These are phyloP conservation scores for Sinosuthora webbiana DNA, from an alignment of 2,113 vertebrate species.

Conservation along the genomic window DNA sequence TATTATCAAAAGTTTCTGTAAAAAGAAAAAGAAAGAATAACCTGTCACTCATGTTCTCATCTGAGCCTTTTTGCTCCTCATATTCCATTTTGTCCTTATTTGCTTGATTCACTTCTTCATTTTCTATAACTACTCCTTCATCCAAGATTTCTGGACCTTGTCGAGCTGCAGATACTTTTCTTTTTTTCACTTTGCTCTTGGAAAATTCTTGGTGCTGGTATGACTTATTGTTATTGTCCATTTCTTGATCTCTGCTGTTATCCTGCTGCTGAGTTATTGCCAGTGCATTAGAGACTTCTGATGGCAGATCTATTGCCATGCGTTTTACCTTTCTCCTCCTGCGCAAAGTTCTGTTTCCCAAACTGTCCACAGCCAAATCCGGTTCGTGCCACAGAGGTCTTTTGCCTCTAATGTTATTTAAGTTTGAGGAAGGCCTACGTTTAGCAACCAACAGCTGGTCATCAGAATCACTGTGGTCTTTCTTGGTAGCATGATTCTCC, in stretches of 20 bases:
- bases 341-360: constrained; percentile 86
- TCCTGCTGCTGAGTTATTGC: constrained; percentile 79
- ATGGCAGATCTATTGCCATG: constrained; percentile 91
- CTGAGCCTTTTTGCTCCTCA: constrained; percentile 93
- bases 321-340: constrained; percentile 93
- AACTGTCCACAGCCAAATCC: constrained; percentile 78
- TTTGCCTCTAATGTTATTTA: constrained; percentile 80
- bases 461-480: constrained; percentile 93
- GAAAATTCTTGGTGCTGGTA: constrained; percentile 72
- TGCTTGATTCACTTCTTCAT: constrained; percentile 72
- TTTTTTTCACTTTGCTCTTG: constrained; percentile 90
- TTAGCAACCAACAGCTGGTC: constrained; percentile 89
- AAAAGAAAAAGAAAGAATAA: constrained; percentile 73
- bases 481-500: constrained; percentile 77
- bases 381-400: constrained; percentile 79
- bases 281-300: constrained; percentile 79
- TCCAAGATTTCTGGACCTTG: constrained; percentile 80
- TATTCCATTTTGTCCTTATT: constrained; percentile 96
- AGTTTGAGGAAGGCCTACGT: constrained; percentile 76
- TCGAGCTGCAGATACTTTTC: constrained; percentile 80
- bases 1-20: neutral
- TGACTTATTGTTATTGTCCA: constrained; percentile 73
- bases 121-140: constrained; percentile 80
- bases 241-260: constrained; percentile 75
- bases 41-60: constrained; percentile 99